Evolutionary conservation across 2,888 invertebrate genomes (phyloP).

Genomic region (Eucriotettix oculatus): DNA sequence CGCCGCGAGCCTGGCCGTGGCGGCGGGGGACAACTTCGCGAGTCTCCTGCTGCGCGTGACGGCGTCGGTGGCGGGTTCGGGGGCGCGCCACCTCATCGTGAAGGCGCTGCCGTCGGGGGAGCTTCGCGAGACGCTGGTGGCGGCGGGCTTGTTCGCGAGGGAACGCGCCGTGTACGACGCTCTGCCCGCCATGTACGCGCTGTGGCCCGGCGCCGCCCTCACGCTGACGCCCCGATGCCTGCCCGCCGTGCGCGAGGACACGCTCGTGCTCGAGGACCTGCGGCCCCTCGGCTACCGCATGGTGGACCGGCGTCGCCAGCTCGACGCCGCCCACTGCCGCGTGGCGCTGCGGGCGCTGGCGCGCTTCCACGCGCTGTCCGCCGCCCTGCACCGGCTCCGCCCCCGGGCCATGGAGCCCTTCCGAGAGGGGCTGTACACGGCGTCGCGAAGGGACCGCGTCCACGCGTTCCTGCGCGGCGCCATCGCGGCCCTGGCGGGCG

Average conservation of each 20-base stretch:
- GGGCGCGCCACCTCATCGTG: not conserved
- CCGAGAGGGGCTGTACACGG: not conserved
- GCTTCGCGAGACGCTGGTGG: not conserved
- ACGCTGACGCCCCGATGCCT: not conserved
- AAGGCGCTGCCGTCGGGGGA: not conserved
- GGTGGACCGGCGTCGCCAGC: not conserved
- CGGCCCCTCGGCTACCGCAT: not conserved
- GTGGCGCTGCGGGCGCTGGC: constrained; percentile 4
- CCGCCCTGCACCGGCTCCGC: not conserved
- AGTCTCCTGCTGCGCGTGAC: not conserved
- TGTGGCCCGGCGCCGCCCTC: not conserved
- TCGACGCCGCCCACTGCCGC: constrained; percentile 4
- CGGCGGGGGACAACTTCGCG: not conserved
- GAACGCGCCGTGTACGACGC: constrained; percentile 5
- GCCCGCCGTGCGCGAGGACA: not conserved
- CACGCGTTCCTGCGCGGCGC: not conserved
- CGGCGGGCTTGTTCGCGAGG: constrained; percentile 2
- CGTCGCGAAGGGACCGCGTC: not conserved
- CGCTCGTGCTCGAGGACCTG: constrained; percentile 8
- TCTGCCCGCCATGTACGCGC: not conserved
- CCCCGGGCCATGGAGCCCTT: not conserved
- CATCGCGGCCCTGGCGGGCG: not conserved
- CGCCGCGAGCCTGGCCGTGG: no score
- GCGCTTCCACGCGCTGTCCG: constrained; percentile 5
- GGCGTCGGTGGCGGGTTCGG: not conserved